A percentile compares a stretch with the other conserved stretches of the same genome.
These are phyloP conservation scores for Tigriopus californicus DNA, from an alignment of 2,888 invertebrate genomes.

Conservation along the genomic window DNA sequence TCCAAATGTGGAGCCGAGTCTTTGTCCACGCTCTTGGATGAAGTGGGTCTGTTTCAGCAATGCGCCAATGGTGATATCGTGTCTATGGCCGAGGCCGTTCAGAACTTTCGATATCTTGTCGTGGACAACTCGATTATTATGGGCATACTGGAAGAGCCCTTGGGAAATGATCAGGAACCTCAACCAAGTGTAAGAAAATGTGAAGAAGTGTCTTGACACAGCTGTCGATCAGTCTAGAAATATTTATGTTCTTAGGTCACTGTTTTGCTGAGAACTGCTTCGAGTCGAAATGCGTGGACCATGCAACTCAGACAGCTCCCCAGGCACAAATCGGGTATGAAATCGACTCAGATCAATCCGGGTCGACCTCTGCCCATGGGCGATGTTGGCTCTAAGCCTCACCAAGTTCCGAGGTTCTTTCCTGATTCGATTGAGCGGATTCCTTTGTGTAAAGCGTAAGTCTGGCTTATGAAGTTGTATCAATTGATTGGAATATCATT, in stretches of 20 bases:
- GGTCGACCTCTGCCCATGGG: slow-evolving; percentile 57
- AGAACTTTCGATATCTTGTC: slow-evolving; percentile 55
- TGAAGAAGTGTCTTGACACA: too few relatives aligned
- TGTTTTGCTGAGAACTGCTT: slow-evolving; percentile 72
- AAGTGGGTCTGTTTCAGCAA: slow-evolving; percentile 56
- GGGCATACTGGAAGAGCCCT: slow-evolving; percentile 71
- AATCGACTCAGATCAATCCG: slow-evolving; percentile 32
- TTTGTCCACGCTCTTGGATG: slow-evolving; percentile 68
- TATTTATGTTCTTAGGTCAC: slow-evolving; percentile 25
- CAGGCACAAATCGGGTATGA: slow-evolving; percentile 51
- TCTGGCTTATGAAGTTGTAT: too few relatives aligned
- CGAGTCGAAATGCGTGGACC: slow-evolving; percentile 88
- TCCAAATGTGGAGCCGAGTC: slow-evolving; percentile 65
- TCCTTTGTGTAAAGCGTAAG: slow-evolving; percentile 59
- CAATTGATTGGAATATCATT: too few relatives aligned
- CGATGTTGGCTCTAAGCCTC: slow-evolving; percentile 44
- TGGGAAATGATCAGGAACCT: slow-evolving; percentile 74
- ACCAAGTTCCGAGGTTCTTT: slow-evolving; percentile 51
- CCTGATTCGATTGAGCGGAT: slow-evolving; percentile 60
- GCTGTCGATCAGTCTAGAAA: too few relatives aligned
- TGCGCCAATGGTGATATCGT: slow-evolving; percentile 37
- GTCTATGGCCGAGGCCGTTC: slow-evolving; percentile 33
- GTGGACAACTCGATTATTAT: slow-evolving; percentile 74
- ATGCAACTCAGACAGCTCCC: slow-evolving; percentile 71
- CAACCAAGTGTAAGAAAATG: slow-evolving; percentile 72